phyloP scores from a whole-genome alignment of 2,113 vertebrate genomes.

The Malurus alboscapulatus region DNA sequence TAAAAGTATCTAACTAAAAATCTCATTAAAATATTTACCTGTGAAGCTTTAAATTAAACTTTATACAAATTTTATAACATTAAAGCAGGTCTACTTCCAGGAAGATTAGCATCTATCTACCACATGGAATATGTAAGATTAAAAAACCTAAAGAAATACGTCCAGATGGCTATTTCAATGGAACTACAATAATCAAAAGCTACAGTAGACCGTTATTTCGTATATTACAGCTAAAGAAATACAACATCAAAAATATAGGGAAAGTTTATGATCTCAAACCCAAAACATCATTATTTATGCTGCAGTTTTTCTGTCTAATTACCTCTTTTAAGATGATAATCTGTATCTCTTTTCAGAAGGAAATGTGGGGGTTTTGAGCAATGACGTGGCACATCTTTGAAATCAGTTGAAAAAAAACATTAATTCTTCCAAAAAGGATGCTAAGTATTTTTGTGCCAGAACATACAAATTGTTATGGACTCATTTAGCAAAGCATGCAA shows the following conservation, averaged over 20 bases:
- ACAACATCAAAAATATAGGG: neutral
- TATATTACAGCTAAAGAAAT: neutral
- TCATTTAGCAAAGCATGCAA: neutral
- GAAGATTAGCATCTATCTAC: neutral
- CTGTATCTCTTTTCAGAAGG: neutral
- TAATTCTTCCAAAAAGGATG: neutral
- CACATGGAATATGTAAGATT: neutral
- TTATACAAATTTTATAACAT: neutral
- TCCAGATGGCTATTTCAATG: neutral
- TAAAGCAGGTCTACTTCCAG: neutral
- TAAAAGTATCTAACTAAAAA: neutral
- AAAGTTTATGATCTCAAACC: neutral
- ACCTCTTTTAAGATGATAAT: neutral
- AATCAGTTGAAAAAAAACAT: neutral
- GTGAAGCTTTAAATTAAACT: neutral
- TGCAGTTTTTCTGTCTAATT: neutral
- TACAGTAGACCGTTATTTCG: neutral
- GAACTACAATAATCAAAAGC: neutral
- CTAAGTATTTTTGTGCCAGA: neutral
- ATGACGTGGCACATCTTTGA: neutral
- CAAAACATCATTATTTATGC: neutral
- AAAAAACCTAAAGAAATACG: neutral
- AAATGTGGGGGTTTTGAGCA: neutral
- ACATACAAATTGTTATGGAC: neutral
- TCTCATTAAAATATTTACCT: neutral